Evolutionary conservation across 2,113 vertebrate species (phyloP).

Genomic region (Leptobrachium ailaonicum): DNA sequence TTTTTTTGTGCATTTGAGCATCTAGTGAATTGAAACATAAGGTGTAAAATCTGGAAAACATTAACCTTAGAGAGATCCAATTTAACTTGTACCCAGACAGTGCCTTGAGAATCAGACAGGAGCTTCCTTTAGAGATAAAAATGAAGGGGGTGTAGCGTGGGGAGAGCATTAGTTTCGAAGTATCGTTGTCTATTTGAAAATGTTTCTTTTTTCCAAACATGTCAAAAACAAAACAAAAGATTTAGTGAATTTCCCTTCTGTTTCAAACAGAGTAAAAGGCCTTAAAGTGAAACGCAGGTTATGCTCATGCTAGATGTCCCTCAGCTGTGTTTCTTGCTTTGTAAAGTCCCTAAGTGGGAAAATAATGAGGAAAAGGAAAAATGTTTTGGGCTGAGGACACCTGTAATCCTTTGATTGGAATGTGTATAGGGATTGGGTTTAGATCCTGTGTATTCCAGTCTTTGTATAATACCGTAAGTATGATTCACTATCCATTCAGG

Average conservation of each 20-base stretch:
- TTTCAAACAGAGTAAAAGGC: not conserved
- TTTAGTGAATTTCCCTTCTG: conserved; percentile 13
- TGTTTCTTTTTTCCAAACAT: conserved; percentile 4
- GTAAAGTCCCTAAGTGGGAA: conserved; percentile 7
- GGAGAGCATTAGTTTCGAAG: not conserved
- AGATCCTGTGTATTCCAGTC: conserved; percentile 4
- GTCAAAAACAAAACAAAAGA: conserved; percentile 13
- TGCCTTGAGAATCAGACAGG: conserved; percentile 43
- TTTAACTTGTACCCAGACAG: conserved; percentile 40
- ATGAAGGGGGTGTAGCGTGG: not conserved
- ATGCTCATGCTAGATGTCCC: not conserved
- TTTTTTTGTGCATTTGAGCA: not conserved
- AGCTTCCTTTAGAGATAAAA: conserved; percentile 36
- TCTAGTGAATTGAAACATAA: conserved; percentile 4
- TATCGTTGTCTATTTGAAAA: conserved; percentile 21
- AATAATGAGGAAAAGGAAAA: not conserved
- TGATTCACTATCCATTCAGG: conserved; percentile 12
- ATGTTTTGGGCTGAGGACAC: conserved; percentile 4
- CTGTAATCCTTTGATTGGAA: conserved; percentile 13
- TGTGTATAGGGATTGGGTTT: conserved; percentile 17
- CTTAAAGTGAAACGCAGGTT: not conserved
- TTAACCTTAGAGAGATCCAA: conserved; percentile 27
- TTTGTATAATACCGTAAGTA: not conserved
- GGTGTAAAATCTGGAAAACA: conserved; percentile 44
- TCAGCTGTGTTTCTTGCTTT: not conserved